Evolutionary conservation across 2,113 vertebrate genomes (phyloP), one percentile per base, ranked within the genome.

Genomic region (Hiodon alosoides): DNA sequence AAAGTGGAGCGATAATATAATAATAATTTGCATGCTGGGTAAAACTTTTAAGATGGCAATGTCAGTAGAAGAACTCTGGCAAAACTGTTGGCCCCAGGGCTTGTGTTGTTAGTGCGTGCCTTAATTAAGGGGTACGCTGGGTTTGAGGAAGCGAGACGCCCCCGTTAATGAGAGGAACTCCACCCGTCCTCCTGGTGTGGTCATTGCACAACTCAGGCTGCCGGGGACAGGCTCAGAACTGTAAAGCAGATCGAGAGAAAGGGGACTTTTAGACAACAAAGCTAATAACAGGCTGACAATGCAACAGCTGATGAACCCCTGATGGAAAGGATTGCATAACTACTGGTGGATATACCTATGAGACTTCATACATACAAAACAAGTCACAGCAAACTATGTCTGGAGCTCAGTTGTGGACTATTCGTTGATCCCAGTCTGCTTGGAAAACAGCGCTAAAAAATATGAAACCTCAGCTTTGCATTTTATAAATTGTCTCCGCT

Each of bases 191-290:
- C 78, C 73, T 71, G 79, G 76, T 78, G 79, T 17, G 65, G 82
- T 84, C 84, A 76, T 51, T 55, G 84, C 79, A 69, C 74, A 60
- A 50, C 81, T 83, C 75, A 80, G 82, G 73, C 62, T 64, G 51
- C 66, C 75, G 84, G 85, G 81, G 84, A 89, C 85, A 83, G 77
- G 68, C 77, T 85, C 81, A 85, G 88, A 89, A 83, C 83, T 83
- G n/a, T 72, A 83, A 82, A 78, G 69, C 82, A 83, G 84, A 81
- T 76, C 57, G 80, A 72, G 74, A 77, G 75, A 76, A 78, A 75
- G 61, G 71, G 76, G 58, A 80, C 70, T 5, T 4, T 13, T 8
- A 7, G 3, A 60, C 6, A 46, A 51, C 67, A 31, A 31, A 2
- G 31, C 31, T 31, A 31, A 31, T 31, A 3, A 3, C 5, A 52